Conservation (phyloP, 2,888 invertebrate genomes). For the Terebella lapidaria region DNA sequence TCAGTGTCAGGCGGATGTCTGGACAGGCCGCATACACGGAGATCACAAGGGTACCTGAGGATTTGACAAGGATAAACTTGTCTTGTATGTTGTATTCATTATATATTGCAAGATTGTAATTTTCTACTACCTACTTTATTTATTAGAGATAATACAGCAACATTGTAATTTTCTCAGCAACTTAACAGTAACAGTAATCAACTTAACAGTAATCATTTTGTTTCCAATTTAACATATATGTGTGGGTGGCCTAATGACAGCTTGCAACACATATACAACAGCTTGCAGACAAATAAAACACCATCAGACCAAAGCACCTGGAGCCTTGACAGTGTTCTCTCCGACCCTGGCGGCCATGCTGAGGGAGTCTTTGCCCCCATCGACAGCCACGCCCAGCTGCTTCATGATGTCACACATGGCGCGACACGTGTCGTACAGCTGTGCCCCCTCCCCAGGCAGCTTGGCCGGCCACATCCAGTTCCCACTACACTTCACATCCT, state of each 20-base stretch:
- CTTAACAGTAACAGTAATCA: too few species aligned
- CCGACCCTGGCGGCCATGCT: constrained; percentile 91
- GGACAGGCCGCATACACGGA: constrained; percentile 94
- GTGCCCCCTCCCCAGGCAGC: constrained; percentile 84
- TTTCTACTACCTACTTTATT: too few species aligned
- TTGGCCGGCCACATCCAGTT: constrained; percentile 99
- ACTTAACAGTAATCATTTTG: too few species aligned
- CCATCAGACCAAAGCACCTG: too few species aligned
- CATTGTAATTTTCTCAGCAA: too few species aligned
- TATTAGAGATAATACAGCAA: too few species aligned
- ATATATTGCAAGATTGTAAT: too few species aligned
- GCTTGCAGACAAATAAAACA: too few species aligned
- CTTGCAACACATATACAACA: too few species aligned
- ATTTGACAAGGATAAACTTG: background rate
- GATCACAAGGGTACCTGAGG: constrained; percentile 82
- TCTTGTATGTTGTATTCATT: background rate
- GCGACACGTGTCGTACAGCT: constrained; percentile 77
- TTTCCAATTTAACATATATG: too few species aligned
- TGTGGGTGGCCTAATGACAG: too few species aligned
- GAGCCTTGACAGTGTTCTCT: constrained; percentile 61
- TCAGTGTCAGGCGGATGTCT: constrained; percentile 75
- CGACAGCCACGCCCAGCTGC: constrained; percentile 78
- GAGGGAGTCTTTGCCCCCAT: constrained; percentile 95
- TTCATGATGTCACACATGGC: constrained; percentile 84
- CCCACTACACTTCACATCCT: constrained; percentile 96